Percentiles rank a stretch among this genome's conserved stretches.
phyloP scores from a whole-genome alignment of 2,888 invertebrate species.

The Diarsia dahlii region DNA sequence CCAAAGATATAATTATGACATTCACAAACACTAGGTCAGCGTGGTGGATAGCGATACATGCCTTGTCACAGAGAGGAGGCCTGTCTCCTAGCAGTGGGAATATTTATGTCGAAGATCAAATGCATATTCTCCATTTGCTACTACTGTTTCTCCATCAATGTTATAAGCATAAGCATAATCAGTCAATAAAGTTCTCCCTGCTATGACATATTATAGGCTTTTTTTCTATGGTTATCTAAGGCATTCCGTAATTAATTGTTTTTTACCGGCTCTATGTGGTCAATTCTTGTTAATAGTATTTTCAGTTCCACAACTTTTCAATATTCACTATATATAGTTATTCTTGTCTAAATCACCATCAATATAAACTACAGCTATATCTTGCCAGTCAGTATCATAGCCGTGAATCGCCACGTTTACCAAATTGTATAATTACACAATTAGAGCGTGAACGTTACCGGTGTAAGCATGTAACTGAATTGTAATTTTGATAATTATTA shows the following conservation, averaged over 20 bases:
- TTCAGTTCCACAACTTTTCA: neutral
- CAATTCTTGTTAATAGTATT: neutral
- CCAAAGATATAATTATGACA: neutral
- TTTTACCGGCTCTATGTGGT: neutral
- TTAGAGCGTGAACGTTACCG: slow-evolving; percentile 80
- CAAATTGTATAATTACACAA: slow-evolving; percentile 79
- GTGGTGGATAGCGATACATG: neutral
- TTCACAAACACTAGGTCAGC: neutral
- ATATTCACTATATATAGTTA: neutral
- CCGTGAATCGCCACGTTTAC: slow-evolving; percentile 71
- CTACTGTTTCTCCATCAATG: neutral
- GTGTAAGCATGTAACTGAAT: slow-evolving; percentile 69
- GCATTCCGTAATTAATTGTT: neutral
- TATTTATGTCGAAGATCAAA: neutral
- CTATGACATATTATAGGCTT: no score
- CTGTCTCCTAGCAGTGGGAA: neutral
- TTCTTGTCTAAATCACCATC: slow-evolving; percentile 26
- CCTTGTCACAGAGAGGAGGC: neutral
- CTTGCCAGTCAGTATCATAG: slow-evolving; percentile 43
- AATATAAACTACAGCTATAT: slow-evolving; percentile 37
- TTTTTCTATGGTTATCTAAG: no score
- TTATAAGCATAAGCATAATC: no score
- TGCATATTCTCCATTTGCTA: neutral
- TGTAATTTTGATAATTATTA: slow-evolving; percentile 73
- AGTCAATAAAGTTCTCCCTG: no score